Base-by-base conservation (phyloP, 2,888 invertebrate species). In the Venusia cambrica region DNA sequence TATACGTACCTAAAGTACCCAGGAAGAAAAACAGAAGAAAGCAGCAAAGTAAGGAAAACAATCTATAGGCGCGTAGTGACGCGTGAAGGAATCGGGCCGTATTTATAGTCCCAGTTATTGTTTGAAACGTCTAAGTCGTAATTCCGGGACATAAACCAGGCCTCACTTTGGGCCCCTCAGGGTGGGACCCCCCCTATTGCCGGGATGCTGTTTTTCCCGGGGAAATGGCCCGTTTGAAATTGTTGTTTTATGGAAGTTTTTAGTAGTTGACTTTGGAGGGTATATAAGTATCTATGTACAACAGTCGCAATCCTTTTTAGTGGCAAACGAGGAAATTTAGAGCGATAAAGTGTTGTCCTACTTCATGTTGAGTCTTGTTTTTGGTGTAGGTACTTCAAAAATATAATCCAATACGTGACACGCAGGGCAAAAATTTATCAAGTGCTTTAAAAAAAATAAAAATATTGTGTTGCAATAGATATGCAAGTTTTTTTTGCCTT, bases 91-190 rank as follows among this genome's bases (percentile, higher is more conserved):
- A 85, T 85, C 83, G 81, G 74, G 62, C 68, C 74, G 74, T 80
- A 85, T 87, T 87, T 87, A 87, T 81, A 75, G 73, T 63, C 62
- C 65, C 69, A 80, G 84, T 87, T 87, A 87, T 87, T 87, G 87
- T 87, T 87, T 87, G 87, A 87, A 87, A 87, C 85, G 87, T 87
- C 87, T 84, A 84, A 83, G 87, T 87, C 87, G 85, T 87, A 84
- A 87, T 83, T 84, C 84, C 73, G 73, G 66, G 68, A 69, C 81
- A 85, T 87, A 84, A 87, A 87, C 73, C 73, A 75, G 77, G 75
- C 78, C 80, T 79, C 80, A 72, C 74, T 78, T 75, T 70, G 68
- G 75, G 63, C 73, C 67, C 63, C 57, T 38, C 24, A 9, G 6
- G 14, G 11, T 14, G 38, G 38, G 38, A 7, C 1, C 15, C 21